These are phyloP conservation scores for Epiblema foenella DNA, from an alignment of 2,888 invertebrate genomes.

Conservation along the genomic window DNA sequence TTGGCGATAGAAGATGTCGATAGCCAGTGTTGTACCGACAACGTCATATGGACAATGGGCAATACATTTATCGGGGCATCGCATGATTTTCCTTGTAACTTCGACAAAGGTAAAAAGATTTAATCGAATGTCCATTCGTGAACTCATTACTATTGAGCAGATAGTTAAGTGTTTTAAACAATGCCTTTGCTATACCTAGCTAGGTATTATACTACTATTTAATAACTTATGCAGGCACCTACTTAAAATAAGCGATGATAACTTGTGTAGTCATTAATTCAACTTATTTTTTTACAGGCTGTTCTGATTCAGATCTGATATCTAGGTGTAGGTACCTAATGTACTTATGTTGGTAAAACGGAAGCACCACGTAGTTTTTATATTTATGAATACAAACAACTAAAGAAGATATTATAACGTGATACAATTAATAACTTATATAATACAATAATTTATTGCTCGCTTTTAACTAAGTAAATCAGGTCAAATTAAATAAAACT, in stretches of 20 bases:
- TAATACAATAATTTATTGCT: background rate
- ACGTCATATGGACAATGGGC: slow-evolving; percentile 65
- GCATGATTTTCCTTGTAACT: slow-evolving; percentile 51
- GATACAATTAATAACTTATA: no score
- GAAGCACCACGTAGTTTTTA: no score
- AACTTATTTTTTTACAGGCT: no score
- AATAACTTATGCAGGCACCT: no score
- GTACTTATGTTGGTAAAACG: no score
- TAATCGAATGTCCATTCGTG: slow-evolving; percentile 36
- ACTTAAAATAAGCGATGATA: no score
- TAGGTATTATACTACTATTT: background rate
- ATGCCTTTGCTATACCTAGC: background rate
- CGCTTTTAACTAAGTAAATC: background rate
- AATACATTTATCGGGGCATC: slow-evolving; percentile 64
- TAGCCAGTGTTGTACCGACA: slow-evolving; percentile 64
- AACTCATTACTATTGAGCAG: slow-evolving; percentile 28
- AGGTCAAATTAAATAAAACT: background rate
- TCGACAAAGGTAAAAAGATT: slow-evolving; percentile 41
- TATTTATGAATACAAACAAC: background rate
- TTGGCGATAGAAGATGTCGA: slow-evolving; percentile 69
- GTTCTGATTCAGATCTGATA: no score
- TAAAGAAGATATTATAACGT: no score
- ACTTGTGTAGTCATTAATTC: no score
- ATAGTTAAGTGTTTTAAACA: slow-evolving; percentile 7
- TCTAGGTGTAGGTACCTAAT: no score